Evolutionary conservation across 1,140 invertebrate genomes (phyloP), one percentile per base, ranked within the genome.

Genomic region (Drosophila grimshawi): DNA sequence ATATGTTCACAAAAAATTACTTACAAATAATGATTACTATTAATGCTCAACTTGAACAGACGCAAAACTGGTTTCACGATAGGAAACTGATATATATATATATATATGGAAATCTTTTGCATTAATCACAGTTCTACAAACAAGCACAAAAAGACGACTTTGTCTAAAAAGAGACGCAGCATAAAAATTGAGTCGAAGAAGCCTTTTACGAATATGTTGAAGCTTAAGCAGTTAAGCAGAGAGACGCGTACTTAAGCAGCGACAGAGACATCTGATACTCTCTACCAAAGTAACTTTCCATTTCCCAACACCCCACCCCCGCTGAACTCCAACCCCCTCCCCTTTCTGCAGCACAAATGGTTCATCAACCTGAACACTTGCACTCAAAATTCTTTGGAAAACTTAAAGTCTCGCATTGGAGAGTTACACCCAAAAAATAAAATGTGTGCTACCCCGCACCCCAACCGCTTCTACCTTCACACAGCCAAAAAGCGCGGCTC

Each of bases 341-440:
- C 19, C 19, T 19, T 0, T 19, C 19, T 19, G 27, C 35, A 11
- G 10, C 27, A 56, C 48, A 73, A 77, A 70, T 74, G 70, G 75
- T 74, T 77, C 75, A 77, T 77, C 75, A 77, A 77, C 75, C 75
- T 77, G 70, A 67, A 63, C 75, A 77, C 70, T 74, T 77, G 75
- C 64, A 77, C 75, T 77, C 55, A 68, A 70, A 56, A 43, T 32
- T 41, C 35, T 37, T 53, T 39, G 52, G 32, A 41, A 72, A 74
- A 77, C 75, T 74, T 74, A 35, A 74, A 74, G 64, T 63, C 61
- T 72, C 35, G 55, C 61, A 57, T 43, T 49, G 55, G 10, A 53
- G 60, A 19, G 19, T 19, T 56, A 33, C 55, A 41, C 46, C 49
- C 39, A 37, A 41, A 60, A 27, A 64, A 41, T 19, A 43, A 60